phyloP scores from a whole-genome alignment of 2,113 vertebrate species.

The Phocoena phocoena region DNA sequence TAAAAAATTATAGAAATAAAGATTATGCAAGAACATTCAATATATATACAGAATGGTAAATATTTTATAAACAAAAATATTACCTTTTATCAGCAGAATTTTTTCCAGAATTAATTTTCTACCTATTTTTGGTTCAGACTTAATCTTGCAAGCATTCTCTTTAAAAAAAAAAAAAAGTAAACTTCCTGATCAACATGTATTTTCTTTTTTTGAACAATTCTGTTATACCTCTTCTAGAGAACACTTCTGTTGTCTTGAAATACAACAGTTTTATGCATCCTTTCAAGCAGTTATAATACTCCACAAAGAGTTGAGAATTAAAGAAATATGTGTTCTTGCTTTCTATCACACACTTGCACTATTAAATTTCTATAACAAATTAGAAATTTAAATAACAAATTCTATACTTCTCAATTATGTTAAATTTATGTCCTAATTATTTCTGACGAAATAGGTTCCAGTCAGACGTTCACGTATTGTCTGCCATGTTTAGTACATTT shows the following conservation, averaged over 20 bases:
- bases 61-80: background rate
- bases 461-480: background rate
- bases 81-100: background rate
- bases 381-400: constrained; percentile 29
- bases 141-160: background rate
- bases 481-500: background rate
- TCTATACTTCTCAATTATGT: background rate
- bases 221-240: background rate
- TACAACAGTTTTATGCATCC: background rate
- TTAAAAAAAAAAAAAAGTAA: background rate
- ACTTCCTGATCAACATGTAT: background rate
- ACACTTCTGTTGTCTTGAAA: background rate
- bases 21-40: background rate
- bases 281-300: background rate
- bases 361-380: constrained; percentile 10
- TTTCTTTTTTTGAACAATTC: background rate
- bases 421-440: constrained; percentile 18
- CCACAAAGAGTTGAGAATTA: background rate
- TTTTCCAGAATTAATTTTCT: background rate
- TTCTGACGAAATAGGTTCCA: constrained; percentile 14
- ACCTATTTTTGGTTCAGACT: background rate
- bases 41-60: background rate
- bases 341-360: background rate
- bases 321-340: background rate
- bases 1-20: background rate